Evolutionary conservation across 2,113 vertebrate genomes (phyloP).

Genomic region (Castor canadensis): DNA sequence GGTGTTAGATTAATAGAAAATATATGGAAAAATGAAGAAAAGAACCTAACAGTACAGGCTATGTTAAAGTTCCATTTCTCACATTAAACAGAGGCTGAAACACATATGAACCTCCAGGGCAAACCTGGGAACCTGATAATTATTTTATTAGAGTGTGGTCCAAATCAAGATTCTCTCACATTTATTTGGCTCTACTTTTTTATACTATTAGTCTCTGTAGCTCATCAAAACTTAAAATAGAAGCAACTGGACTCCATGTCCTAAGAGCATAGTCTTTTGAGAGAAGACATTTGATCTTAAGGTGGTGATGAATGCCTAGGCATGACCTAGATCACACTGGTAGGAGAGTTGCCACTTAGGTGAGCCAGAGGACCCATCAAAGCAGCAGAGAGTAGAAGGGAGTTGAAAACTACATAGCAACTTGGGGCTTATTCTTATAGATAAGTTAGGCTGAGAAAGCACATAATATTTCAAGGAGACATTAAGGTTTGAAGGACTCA

Average conservation of each 20-base stretch:
- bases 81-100: not conserved
- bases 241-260: not conserved
- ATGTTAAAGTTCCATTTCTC: not conserved
- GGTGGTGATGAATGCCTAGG: not conserved
- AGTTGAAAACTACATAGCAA: not conserved
- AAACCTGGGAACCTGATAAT: not conserved
- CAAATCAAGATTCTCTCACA: not conserved
- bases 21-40: not conserved
- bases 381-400: not conserved
- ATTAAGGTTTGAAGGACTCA: not conserved
- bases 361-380: not conserved
- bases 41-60: not conserved
- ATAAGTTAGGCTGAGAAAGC: not conserved
- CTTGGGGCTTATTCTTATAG: not conserved
- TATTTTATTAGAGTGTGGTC: not conserved
- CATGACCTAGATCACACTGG: not conserved
- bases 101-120: not conserved
- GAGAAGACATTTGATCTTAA: not conserved
- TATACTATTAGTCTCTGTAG: not conserved
- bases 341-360: not conserved
- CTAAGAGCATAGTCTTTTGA: not conserved
- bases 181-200: not conserved
- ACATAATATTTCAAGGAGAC: not conserved
- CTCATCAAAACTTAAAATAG: not conserved
- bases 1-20: not conserved